Conservation (phyloP, 2,888 invertebrate species). For the Caenorhabditis becei region DNA sequence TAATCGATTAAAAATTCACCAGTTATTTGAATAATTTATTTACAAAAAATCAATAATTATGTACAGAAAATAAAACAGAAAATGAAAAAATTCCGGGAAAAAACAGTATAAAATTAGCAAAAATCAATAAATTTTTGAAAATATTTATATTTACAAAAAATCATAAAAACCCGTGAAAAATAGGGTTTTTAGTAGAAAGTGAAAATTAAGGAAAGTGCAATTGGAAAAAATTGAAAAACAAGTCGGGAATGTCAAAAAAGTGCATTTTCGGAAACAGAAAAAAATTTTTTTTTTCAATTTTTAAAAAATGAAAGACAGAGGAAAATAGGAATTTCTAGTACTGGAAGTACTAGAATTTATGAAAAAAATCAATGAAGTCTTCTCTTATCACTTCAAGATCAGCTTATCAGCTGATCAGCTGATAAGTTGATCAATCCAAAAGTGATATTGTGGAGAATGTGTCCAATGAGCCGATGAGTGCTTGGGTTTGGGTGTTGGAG, state of each 20-base stretch:
- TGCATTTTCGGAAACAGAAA: not conserved
- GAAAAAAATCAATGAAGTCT: not conserved
- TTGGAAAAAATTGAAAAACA: not conserved
- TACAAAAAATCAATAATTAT: no score
- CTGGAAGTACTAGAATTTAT: not conserved
- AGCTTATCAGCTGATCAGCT: no score
- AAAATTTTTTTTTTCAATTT: no score
- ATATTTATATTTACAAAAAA: not conserved
- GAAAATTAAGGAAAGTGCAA: not conserved
- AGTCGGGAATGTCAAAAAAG: no score
- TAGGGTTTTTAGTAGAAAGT: not conserved
- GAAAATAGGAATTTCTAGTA: not conserved
- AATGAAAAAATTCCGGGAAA: no score
- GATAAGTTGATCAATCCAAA: slow-evolving; percentile 43
- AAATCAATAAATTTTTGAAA: not conserved
- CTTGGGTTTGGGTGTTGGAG: slow-evolving; percentile 16
- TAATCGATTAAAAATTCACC: no score
- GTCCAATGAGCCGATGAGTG: slow-evolving; percentile 49
- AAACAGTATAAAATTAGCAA: no score
- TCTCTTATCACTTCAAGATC: not conserved
- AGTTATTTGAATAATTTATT: no score
- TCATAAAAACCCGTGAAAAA: slow-evolving; percentile 3
- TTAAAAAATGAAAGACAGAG: not conserved
- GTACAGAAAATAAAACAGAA: no score
- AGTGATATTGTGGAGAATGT: slow-evolving; percentile 52